Base-by-base conservation (phyloP, 2,113 vertebrate species). In the Pitta sordida region DNA sequence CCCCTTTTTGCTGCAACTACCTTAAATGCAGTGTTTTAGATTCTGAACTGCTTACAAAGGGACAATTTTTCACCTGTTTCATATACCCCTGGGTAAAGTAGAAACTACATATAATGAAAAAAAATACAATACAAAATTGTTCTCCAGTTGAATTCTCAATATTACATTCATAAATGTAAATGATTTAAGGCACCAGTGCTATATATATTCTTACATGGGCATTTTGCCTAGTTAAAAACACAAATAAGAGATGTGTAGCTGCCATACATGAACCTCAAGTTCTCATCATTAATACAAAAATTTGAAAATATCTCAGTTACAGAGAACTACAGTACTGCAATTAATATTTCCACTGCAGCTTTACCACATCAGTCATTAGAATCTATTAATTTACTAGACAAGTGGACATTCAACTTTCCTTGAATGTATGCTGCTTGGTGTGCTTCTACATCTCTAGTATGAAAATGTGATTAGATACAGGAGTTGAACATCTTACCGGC, bases 61-160 rank as follows among this genome's bases (percentile, higher is more conserved):
- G 36, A 55, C 36, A 53, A 21, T 36, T 82, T 82, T 86, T 55
- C 53, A 73, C 20, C 51, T 65, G 36, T 48, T 83, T 91, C 51
- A 83, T 59, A 97, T 99, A 78, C 14, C 44, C 34, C 15, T 10
- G 11, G 24, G 36, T 83, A 88, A 34, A 15, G 37, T 53, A 69
- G 23, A 83, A 43, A 70, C 5, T n/a, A n/a, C n/a, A n/a, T n/a
- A 80, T 48, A 86, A 65, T 22, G 21, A 29, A 49, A 60, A 70
- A 62, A 77, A 58, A 49, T 36, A 32, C 24, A 75, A 53, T 34
- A 70, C 19, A 76, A 58, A 49, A 60, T 39, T 32, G 19, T 44
- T 59, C 15, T 71, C 41, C n/a, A 60, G n/a, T 44, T 76, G 21
- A 94, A 71, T 60, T 85, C 13, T 71, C 63, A 81, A 51, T n/a